phyloP scores from a whole-genome alignment of 1,140 invertebrate genomes.

The Drosophila azteca region DNA sequence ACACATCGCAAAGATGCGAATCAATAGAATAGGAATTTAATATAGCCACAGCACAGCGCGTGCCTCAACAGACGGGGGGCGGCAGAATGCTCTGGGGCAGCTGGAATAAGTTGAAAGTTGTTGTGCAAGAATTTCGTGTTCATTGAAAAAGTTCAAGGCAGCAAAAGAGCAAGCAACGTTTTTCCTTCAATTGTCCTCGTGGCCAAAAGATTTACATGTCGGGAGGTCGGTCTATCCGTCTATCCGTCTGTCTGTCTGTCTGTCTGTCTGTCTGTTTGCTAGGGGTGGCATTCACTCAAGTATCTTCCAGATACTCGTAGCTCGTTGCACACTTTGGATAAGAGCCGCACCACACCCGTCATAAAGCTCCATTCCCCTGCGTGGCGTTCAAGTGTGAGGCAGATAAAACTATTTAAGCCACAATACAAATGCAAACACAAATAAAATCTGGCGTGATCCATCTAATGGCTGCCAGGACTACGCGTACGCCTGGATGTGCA shows the following conservation, averaged over 20 bases:
- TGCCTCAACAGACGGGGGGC: conserved; percentile 1
- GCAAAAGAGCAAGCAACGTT: neutral
- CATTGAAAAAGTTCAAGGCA: conserved; percentile 58
- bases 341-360: neutral
- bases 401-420: conserved; percentile 50
- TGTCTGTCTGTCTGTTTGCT: neutral
- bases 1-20: conserved; percentile 31
- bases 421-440: conserved; percentile 28
- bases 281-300: conserved; percentile 18
- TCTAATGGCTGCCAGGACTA: conserved; percentile 60
- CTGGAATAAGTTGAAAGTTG: conserved; percentile 31
- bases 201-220: conserved; percentile 74
- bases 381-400: conserved; percentile 15
- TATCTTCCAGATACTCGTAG: conserved; percentile 20
- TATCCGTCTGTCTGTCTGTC: neutral
- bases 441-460: conserved; percentile 18
- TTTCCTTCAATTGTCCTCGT: conserved; percentile 27
- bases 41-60: conserved; percentile 61
- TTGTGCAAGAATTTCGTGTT: conserved; percentile 61
- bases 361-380: neutral
- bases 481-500: conserved; percentile 31
- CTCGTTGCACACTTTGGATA: conserved; percentile 5
- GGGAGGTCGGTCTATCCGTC: neutral
- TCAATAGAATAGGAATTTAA: conserved; percentile 78
- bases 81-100: neutral